A percentile compares a stretch with the other conserved stretches of the same genome.
Evolutionary conservation across 2,113 vertebrate species (phyloP).

Genomic region (Tachuris rubrigastra): DNA sequence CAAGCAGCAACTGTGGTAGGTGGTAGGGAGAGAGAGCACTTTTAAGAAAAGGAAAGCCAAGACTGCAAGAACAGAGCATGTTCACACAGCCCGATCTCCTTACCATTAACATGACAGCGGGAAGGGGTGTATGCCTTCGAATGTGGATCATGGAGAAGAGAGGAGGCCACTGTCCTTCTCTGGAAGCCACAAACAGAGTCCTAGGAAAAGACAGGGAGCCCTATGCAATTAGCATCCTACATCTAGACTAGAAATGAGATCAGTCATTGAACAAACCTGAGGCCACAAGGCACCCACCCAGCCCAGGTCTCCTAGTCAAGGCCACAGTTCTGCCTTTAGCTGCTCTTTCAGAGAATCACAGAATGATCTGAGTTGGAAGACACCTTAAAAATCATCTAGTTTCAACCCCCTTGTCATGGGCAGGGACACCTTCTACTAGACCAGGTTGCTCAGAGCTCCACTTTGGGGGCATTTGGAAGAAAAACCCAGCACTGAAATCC

Average conservation of each 20-base stretch:
- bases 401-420: background rate
- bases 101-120: conserved; percentile 73
- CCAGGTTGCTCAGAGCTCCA: background rate
- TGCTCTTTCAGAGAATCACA: background rate
- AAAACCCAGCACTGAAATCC: background rate
- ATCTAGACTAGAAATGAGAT: background rate
- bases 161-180: conserved; percentile 76
- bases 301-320: background rate
- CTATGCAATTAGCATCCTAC: background rate
- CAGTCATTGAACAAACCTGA: background rate
- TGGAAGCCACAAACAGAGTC: conserved; percentile 75
- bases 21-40: background rate
- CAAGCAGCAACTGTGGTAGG: background rate
- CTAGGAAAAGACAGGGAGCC: conserved; percentile 30
- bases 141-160: conserved; percentile 78
- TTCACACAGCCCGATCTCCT: background rate
- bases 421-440: background rate
- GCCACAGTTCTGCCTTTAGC: background rate
- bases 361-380: background rate
- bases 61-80: background rate
- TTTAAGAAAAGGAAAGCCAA: background rate
- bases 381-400: background rate
- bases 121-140: conserved; percentile 70
- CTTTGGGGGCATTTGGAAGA: background rate
- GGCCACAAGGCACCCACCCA: accelerated